These are phyloP conservation scores for Oreochromis spilurus DNA, from an alignment of 2,113 vertebrate species.

Conservation along the genomic window DNA sequence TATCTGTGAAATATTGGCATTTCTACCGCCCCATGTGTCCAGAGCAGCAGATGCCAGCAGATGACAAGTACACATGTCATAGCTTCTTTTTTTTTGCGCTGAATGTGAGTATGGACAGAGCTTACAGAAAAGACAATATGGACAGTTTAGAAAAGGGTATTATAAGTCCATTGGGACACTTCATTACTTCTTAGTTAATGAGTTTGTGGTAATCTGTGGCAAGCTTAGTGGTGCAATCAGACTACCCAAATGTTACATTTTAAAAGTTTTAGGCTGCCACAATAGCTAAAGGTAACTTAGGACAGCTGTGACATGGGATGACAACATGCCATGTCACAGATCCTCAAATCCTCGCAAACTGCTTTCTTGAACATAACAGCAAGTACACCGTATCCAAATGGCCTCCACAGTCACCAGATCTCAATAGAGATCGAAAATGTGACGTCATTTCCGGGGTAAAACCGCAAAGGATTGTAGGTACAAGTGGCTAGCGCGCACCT, in stretches of 20 bases:
- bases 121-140: constrained; percentile 13
- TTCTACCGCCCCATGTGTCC: background rate
- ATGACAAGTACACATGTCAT: background rate
- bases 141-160: constrained; percentile 36
- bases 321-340: background rate
- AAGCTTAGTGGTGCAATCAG: constrained; percentile 59
- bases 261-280: constrained; percentile 9
- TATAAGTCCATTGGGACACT: constrained; percentile 39
- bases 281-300: background rate
- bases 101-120: background rate
- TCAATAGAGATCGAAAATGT: background rate
- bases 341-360: background rate
- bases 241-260: constrained; percentile 42
- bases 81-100: background rate
- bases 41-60: background rate
- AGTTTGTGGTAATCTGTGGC: constrained; percentile 53
- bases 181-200: constrained; percentile 53
- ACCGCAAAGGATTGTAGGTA: too few relatives aligned
- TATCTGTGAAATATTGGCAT: background rate
- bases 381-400: background rate
- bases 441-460: too few relatives aligned
- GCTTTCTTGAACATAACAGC: background rate
- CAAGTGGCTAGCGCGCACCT: background rate
- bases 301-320: background rate
- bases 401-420: background rate